Evolutionary conservation across 2,113 vertebrate genomes (phyloP).

Genomic region (Aptenodytes forsteri): DNA sequence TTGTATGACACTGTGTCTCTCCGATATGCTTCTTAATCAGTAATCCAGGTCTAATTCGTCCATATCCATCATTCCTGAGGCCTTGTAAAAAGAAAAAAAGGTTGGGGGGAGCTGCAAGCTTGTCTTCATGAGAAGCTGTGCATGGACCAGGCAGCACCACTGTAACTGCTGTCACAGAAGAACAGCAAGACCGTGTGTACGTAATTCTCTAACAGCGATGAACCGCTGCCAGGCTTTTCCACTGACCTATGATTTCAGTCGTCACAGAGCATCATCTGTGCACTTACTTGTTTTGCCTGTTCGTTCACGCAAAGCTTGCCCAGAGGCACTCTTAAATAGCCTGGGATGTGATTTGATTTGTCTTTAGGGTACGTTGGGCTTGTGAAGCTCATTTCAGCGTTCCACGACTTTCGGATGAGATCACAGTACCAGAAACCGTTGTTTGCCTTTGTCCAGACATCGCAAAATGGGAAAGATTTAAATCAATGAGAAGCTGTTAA

Average conservation of each 20-base stretch:
- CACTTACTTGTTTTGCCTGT: constrained; percentile 43
- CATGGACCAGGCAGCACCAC: neutral
- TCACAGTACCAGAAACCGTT: constrained; percentile 1
- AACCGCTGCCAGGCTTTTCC: neutral
- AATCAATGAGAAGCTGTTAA: constrained; percentile 36
- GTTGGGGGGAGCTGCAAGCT: neutral
- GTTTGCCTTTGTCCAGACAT: constrained; percentile 24
- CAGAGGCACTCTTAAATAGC: constrained; percentile 6
- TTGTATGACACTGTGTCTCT: neutral
- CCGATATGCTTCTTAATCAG: neutral
- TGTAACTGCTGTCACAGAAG: neutral
- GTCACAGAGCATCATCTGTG: constrained; percentile 32
- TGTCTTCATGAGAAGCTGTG: neutral
- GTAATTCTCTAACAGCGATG: neutral
- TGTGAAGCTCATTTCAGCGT: neutral
- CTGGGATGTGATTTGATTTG: constrained; percentile 29
- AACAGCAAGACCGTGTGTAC: rapidly evolving
- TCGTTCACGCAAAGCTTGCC: constrained; percentile 14
- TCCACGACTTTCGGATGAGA: neutral
- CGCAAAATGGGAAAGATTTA: neutral
- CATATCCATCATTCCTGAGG: neutral
- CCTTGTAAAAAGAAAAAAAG: neutral
- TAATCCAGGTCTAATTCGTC: neutral
- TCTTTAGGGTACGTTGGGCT: neutral
- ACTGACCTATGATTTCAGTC: constrained; percentile 49